Evolutionary conservation across 1,140 invertebrate species (phyloP), one percentile per base, ranked within the genome.

Genomic region (Halictus rubicundus): DNA sequence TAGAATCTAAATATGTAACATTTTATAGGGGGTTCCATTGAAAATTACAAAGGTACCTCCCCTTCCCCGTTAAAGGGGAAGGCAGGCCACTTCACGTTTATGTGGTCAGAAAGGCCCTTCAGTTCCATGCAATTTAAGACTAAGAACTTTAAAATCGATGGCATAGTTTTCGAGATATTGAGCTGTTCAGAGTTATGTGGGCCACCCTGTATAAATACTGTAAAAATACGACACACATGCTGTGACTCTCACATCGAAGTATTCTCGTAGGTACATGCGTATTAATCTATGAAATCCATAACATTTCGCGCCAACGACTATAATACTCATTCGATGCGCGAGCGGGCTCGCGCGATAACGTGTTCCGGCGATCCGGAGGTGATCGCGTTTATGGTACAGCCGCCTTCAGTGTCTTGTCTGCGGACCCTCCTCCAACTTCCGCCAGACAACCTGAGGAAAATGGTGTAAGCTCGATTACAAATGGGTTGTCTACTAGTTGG

Each of bases 381-480:
- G 65, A 80, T 57, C 21, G 25, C 42, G 61, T 16, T 82, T 49
- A 54, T 23, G 39, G 12, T 57, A 68, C 60, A 46, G 16, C 52
- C 10, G 10, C 10, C 32, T 23, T 86, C 93, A 94, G 87, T 94
- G 93, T 91, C 94, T 93, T 72, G 93, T 88, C 76, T 94, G 93
- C 27, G 95, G 95, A 73, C 93, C 94, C 90, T 96, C 95, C 88
- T 96, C 95, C 61, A 96, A 88, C 90, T 96, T 96, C 87, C 95
- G 92, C 95, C 95, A 96, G 37, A 96, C 95, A 59, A 96, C 95
- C 95, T 96, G 88, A 57, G 93, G 92, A 52, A 80, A 49, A 73
- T 77, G n/a, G n/a, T 60, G 12, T 59, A 2, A 39, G 42, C 10
- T 46, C 2, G 16, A 39, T 64, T n/a, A 39, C 39, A 14, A n/a